Evolutionary conservation across 37 sponge, comb jelly and placozoan species (phyloP).

Genomic region (Aphrocallistes beatrix): DNA sequence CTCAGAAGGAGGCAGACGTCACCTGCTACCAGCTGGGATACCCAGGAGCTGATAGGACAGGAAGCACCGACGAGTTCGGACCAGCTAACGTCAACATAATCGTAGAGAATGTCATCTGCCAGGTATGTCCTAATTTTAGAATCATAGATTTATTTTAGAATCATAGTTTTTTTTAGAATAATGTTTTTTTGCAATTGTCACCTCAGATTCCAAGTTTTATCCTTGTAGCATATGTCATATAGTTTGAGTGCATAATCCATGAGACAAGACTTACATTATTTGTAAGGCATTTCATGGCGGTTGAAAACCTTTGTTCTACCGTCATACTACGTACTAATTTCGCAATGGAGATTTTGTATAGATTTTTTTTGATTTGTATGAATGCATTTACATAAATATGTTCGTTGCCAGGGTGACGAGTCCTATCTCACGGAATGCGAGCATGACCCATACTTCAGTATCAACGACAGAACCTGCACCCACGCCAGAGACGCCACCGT

Average conservation of each 20-base stretch:
- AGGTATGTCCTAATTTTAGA: neutral
- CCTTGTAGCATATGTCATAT: too few relatives aligned
- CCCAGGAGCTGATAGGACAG: neutral
- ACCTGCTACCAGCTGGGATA: conserved; percentile 26
- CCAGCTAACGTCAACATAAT: conserved; percentile 18
- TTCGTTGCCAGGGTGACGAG: conserved; percentile 3
- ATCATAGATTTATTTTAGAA: neutral
- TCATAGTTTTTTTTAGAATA: too few relatives aligned
- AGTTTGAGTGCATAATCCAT: too few relatives aligned
- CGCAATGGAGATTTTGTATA: too few relatives aligned
- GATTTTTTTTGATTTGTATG: too few relatives aligned
- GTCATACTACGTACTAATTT: too few relatives aligned
- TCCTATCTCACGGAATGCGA: conserved; percentile 6
- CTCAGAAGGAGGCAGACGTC: neutral
- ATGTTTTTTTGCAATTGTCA: too few relatives aligned
- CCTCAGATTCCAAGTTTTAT: too few relatives aligned
- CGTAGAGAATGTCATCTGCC: conserved; percentile 29
- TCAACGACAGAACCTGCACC: neutral
- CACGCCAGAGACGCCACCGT: neutral
- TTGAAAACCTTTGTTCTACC: too few relatives aligned
- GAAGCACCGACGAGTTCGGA: conserved; percentile 15
- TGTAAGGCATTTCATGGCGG: too few relatives aligned
- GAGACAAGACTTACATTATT: too few relatives aligned
- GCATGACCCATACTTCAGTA: neutral
- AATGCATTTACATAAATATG: too few relatives aligned